A percentile compares a stretch with the other conserved stretches of the same genome.
Evolutionary conservation across 2,797 vertebrate genomes (phyloP).

Genomic region (Acrossocheilus fasciatus): DNA sequence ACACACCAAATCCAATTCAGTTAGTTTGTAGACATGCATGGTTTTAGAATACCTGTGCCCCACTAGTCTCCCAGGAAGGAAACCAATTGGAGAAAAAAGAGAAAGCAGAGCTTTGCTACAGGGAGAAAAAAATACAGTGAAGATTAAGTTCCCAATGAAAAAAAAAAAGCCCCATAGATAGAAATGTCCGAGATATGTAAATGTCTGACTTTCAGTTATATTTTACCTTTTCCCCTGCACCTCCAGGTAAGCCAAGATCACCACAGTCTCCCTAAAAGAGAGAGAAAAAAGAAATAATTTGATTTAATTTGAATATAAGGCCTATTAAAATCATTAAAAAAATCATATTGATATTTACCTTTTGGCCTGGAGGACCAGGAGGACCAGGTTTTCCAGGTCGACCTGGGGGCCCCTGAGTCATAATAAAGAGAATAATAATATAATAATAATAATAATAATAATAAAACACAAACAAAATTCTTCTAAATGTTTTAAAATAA

Average conservation of each 20-base stretch:
- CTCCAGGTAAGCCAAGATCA: conserved; percentile 79
- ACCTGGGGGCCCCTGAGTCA: conserved; percentile 83
- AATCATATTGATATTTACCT: conserved; percentile 69
- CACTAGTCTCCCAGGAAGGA: conserved; percentile 70
- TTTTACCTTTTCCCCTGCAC: conserved; percentile 80
- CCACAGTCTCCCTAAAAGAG: conserved; percentile 78
- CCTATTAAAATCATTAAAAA: neutral
- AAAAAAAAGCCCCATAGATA: neutral
- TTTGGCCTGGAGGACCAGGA: conserved; percentile 77
- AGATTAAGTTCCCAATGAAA: neutral
- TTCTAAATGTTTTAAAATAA: neutral
- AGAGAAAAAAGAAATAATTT: neutral
- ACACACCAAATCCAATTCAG: conserved; percentile 16
- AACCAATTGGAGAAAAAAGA: conserved; percentile 70
- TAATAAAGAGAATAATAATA: conserved; percentile 52
- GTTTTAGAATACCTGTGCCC: conserved; percentile 61
- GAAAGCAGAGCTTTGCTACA: conserved; percentile 70
- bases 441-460: neutral
- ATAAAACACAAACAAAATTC: neutral
- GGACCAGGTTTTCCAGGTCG: conserved; percentile 71
- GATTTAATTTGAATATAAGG: neutral
- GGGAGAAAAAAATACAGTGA: conserved; percentile 45
- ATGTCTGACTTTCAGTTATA: neutral
- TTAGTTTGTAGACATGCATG: conserved; percentile 49
- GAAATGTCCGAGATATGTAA: neutral